These are phyloP conservation scores for Drosophila greeni DNA, from an alignment of 2,888 invertebrate genomes.

Conservation along the genomic window DNA sequence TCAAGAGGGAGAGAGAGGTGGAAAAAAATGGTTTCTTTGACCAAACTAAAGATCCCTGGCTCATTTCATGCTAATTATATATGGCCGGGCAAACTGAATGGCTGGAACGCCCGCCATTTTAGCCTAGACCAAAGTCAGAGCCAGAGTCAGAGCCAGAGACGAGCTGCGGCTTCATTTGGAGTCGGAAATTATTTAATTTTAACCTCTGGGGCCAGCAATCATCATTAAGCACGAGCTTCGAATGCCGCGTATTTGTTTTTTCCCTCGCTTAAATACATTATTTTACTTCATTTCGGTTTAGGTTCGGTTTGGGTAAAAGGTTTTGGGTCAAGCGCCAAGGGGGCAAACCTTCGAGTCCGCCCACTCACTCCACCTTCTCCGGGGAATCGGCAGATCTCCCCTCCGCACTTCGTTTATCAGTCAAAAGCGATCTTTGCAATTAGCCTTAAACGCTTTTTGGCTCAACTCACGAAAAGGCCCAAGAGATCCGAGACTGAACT, in stretches of 20 bases:
- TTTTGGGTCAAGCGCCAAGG: constrained; percentile 69
- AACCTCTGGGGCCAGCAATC: constrained; percentile 75
- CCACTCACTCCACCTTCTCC: constrained; percentile 26
- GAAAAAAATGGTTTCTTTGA: constrained; percentile 34
- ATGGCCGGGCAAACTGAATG: constrained; percentile 62
- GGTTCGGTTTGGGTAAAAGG: constrained; percentile 52
- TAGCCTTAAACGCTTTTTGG: constrained; percentile 76
- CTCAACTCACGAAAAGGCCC: constrained; percentile 47
- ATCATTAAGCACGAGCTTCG: constrained; percentile 71
- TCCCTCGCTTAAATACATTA: constrained; percentile 24
- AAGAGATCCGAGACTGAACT: constrained; percentile 26
- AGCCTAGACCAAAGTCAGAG: constrained; percentile 36
- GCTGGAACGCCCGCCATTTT: constrained; percentile 71
- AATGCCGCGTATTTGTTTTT: constrained; percentile 40
- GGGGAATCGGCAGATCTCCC: constrained; percentile 11
- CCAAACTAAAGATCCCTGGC: constrained; percentile 63
- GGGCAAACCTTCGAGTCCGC: constrained; percentile 45
- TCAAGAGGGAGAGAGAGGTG: constrained; percentile 43
- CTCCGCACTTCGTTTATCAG: constrained; percentile 63
- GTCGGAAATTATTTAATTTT: constrained; percentile 72
- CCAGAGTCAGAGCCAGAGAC: constrained; percentile 22
- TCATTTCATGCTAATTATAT: constrained; percentile 76
- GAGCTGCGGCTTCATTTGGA: constrained; percentile 47
- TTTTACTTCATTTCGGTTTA: constrained; percentile 1
- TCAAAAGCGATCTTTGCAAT: constrained; percentile 74